These are phyloP conservation scores for Hyles vespertilio DNA, from an alignment of 1,140 invertebrate species.

Conservation along the genomic window DNA sequence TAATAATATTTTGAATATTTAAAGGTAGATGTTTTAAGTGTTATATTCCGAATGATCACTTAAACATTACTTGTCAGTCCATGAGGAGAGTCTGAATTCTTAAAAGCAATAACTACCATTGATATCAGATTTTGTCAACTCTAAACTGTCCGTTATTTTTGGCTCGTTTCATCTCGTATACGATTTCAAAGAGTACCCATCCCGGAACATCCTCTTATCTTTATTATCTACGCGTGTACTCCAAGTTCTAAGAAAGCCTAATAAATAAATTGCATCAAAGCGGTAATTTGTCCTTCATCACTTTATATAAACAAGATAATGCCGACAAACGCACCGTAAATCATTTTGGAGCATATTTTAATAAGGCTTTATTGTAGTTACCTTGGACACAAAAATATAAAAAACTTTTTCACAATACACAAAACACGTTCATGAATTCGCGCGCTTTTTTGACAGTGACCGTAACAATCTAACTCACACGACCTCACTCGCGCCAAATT, in stretches of 20 bases:
- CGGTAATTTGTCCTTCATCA: too few relatives aligned
- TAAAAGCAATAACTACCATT: too few relatives aligned
- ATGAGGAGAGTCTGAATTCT: too few relatives aligned
- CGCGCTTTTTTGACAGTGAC: conserved; percentile 45
- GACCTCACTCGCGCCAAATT: conserved; percentile 71
- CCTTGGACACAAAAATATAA: not conserved
- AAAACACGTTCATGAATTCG: conserved; percentile 33
- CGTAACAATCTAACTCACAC: conserved; percentile 38
- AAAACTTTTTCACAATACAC: conserved; percentile 5
- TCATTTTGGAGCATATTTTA: not conserved
- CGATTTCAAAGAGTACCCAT: conserved; percentile 43
- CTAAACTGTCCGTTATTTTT: conserved; percentile 38
- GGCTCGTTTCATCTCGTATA: conserved; percentile 44
- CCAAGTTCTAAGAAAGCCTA: not conserved
- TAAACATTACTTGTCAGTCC: too few relatives aligned
- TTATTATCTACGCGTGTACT: conserved; percentile 26
- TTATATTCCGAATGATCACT: too few relatives aligned
- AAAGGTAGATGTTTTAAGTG: too few relatives aligned
- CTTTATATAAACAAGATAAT: not conserved
- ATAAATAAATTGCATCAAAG: too few relatives aligned
- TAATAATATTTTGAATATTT: too few relatives aligned
- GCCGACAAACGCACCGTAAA: not conserved
- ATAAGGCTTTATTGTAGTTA: not conserved
- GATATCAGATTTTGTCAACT: too few relatives aligned
- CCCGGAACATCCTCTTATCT: conserved; percentile 54